Base-by-base conservation (phyloP, 2,797 vertebrate genomes). In the Epinephelus malabaricus region DNA sequence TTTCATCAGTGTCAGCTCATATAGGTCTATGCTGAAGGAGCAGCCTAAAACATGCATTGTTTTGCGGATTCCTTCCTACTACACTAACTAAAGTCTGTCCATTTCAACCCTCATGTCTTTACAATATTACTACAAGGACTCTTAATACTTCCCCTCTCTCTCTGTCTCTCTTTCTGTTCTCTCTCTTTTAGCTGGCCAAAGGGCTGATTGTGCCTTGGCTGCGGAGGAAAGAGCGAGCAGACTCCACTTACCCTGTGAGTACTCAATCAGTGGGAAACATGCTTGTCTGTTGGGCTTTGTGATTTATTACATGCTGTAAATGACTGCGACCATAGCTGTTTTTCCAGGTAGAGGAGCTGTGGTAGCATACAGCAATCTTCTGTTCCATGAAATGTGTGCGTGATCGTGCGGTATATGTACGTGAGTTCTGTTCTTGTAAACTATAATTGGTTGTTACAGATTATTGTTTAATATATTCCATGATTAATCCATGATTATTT, bases 301-400 rank as follows among this genome's bases (percentile, higher is more conserved):
- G 88, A 93, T 94, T 92, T 86, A 94, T 92, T 83, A 76, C 71
- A 62, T 81, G 56, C 70, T 91, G 81, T 88, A 88, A 92, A 93
- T 89, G 87, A 89, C 58, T 85, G 67, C 14, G 71, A 83, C 68
- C n/a, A 25, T 47, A 51, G 78, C 73, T 80, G 49, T 91, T 81
- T 89, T 68, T 83, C 38, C 63, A 84, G 83, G 74, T 82, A 75
- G 43, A 82, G 66, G 54, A 69, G 67, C 81, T 23, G 43, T 51
- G 63, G 59, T 61, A 78, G 69, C 67, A 73, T 76, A 55, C 23
- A 64, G 62, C 78, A 69, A 78, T 81, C 63, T 78, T 13, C 66
- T 82, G 51, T 56, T 78, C 17, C 46, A 66, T 30, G 15, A 66
- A 73, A 71, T 70, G 69, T 45, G 9, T 60, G 69, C 61, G n/a